A percentile compares a stretch with the other conserved stretches of the same genome.
Conservation (phyloP, 2,113 vertebrate species). For the Apaloderma vittatum region DNA sequence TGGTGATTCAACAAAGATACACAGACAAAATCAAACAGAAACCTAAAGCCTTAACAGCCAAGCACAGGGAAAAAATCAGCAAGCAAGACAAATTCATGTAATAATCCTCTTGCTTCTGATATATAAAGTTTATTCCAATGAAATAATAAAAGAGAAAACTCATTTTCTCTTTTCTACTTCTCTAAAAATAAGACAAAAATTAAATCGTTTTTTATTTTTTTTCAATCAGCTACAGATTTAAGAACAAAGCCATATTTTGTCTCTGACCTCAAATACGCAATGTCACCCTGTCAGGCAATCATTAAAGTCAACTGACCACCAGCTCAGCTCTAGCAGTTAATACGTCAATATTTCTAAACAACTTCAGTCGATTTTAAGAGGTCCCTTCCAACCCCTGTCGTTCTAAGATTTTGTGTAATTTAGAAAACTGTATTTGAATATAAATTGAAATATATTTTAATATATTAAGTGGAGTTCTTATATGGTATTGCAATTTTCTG, state of each 20-base stretch:
- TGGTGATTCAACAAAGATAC: neutral
- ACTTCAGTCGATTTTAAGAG: neutral
- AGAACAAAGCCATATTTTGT: neutral
- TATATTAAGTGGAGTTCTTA: neutral
- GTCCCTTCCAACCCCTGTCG: too few relatives aligned
- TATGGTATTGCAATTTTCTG: neutral
- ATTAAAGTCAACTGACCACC: neutral
- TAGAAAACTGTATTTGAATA: neutral
- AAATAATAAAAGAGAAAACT: neutral
- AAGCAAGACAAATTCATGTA: neutral
- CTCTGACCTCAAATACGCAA: neutral
- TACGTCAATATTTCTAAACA: neutral
- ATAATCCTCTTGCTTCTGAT: neutral
- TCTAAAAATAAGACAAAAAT: neutral
- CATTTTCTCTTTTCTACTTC: neutral
- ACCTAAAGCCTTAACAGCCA: neutral
- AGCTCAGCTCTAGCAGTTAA: neutral
- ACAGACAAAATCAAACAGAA: neutral
- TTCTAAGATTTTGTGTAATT: neutral
- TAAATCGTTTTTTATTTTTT: accelerated
- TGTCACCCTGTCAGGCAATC: neutral
- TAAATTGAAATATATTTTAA: neutral
- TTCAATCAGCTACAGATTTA: neutral
- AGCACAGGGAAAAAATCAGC: neutral
- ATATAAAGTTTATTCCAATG: neutral